Evolutionary conservation across 2,888 invertebrate genomes (phyloP), one percentile per base, ranked within the genome.

Genomic region (Calameuta filiformis): DNA sequence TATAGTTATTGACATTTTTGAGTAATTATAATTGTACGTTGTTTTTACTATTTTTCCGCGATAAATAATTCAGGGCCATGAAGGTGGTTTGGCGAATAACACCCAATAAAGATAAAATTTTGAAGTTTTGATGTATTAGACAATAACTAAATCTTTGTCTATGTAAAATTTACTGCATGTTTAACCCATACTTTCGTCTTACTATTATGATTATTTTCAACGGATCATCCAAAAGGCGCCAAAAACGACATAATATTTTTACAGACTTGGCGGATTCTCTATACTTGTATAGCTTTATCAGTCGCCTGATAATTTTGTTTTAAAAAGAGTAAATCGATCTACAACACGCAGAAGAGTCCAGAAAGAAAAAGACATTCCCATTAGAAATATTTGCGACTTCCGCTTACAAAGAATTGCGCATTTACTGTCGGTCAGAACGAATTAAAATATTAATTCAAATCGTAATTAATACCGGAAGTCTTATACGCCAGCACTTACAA

Each of bases 401-500:
- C 23, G 23, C 56, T 56, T 23, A 23, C 9, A 56, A 56, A 56
- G 56, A 56, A 56, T 56, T 23, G 23, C 23, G 6, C 56, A 56
- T 23, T 23, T 56, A 56, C 2, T 6, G 23, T 56, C 23, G 23
- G 9, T 56, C 23, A 56, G 15, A 56, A 23, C 15, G 23, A 56
- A 23, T 56, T 56, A 56, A 56, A 23, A 56, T 23, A 56, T 56
- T 56, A 56, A 56, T 56, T 56, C 9, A 56, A 56, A 23, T 56
- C 23, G 56, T 23, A 1, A 56, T 6, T 56, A 56, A 15, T 56
- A 71, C 71, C 71, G 71, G 71, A 71, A 74, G 74, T 74, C 35
- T 74, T 71, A 34, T 71, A 31, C n/a, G 33, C 71, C 71, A 30
- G 74, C 74, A 30, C 23, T 74, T 74, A 35, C 73, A 71, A 78